A percentile compares a stretch with the other conserved stretches of the same genome.
Evolutionary conservation across 1,140 invertebrate genomes (phyloP).

Genomic region (Zaprionus kolodkinae): DNA sequence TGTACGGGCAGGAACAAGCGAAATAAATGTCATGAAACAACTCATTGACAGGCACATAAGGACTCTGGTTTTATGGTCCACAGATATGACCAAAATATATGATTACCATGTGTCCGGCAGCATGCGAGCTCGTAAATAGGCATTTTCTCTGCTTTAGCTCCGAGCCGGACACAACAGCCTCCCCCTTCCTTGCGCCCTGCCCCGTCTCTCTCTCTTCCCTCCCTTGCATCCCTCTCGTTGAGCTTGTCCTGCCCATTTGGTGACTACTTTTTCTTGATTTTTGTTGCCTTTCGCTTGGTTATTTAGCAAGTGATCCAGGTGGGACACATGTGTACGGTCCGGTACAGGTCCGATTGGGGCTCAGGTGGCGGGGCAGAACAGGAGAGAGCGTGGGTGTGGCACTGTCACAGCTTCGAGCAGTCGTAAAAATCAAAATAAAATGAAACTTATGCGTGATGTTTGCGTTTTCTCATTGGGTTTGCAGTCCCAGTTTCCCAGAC

Average conservation of each 20-base stretch:
- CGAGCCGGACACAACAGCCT: constrained; percentile 41
- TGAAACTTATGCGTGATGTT: constrained; percentile 83
- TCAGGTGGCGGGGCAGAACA: not conserved
- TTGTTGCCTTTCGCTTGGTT: constrained; percentile 62
- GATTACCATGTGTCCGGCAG: constrained; percentile 84
- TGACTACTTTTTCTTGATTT: constrained; percentile 57
- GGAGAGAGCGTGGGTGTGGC: not conserved
- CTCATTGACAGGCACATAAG: constrained; percentile 84
- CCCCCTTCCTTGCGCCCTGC: not conserved
- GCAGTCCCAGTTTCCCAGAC: not conserved
- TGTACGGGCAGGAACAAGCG: constrained; percentile 56
- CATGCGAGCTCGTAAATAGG: constrained; percentile 84
- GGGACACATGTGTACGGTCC: constrained; percentile 56
- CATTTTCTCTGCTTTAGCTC: constrained; percentile 81
- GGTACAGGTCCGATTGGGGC: constrained; percentile 13
- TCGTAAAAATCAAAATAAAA: constrained; percentile 84
- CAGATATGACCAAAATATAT: constrained; percentile 84
- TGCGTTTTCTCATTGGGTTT: constrained; percentile 52
- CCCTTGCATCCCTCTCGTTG: not conserved
- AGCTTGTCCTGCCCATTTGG: constrained; percentile 35
- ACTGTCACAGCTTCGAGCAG: constrained; percentile 59
- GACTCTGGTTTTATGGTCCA: constrained; percentile 84
- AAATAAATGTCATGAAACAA: constrained; percentile 84
- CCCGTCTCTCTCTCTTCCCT: not conserved
- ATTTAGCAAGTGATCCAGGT: constrained; percentile 83